A percentile compares a stretch with the other conserved stretches of the same genome.
Conservation (phyloP, 2,113 vertebrate species). For the Cynopterus brachyotis region DNA sequence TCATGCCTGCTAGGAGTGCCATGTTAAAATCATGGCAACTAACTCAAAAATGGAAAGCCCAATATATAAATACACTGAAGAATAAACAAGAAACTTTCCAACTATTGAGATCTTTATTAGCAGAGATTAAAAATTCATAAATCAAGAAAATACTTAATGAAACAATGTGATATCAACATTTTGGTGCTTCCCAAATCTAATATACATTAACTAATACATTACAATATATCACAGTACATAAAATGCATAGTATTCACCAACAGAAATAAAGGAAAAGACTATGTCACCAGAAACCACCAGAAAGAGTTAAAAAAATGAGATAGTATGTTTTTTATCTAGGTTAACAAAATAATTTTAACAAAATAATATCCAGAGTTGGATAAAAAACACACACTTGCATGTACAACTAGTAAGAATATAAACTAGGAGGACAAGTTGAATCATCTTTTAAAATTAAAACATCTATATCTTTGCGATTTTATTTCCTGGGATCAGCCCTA, state of each 20-base stretch:
- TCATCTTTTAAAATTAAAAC: constrained; percentile 29
- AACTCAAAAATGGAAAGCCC: constrained; percentile 3
- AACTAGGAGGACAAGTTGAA: not conserved
- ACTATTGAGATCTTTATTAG: not conserved
- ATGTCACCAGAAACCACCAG: not conserved
- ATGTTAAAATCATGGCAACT: not conserved
- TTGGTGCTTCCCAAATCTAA: not conserved
- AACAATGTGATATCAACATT: not conserved
- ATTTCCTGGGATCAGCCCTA: not conserved
- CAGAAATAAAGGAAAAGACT: not conserved
- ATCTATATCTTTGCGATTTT: not conserved
- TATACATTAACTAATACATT: not conserved
- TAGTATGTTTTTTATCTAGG: not conserved
- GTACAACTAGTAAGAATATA: not conserved
- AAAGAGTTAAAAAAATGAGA: constrained; percentile 23
- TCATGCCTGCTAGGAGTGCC: not conserved
- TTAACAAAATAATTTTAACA: not conserved
- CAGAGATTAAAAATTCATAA: constrained; percentile 39
- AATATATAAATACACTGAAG: constrained; percentile 30
- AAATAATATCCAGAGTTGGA: not conserved
- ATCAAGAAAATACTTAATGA: not conserved
- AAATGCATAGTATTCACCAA: not conserved
- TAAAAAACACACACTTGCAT: constrained; percentile 3
- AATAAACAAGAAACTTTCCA: not conserved
- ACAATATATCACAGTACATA: not conserved